These are phyloP conservation scores for Telmatochromis sp. DNA, from an alignment of 2,113 vertebrate genomes.

Conservation along the genomic window DNA sequence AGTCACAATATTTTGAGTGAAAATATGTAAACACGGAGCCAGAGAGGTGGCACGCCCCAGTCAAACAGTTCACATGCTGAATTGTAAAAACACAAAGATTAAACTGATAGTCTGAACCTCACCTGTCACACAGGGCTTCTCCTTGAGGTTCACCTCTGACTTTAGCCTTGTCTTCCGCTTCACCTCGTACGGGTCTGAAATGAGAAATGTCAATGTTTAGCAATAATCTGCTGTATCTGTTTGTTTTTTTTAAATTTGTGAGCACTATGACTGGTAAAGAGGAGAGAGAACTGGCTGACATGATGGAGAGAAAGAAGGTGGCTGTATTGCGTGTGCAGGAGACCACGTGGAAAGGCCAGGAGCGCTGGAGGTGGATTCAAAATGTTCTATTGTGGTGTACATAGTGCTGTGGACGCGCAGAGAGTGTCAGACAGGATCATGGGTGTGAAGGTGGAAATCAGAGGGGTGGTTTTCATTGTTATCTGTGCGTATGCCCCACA, in stretches of 20 bases:
- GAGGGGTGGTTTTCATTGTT: background rate
- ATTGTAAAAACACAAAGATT: background rate
- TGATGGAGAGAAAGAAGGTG: background rate
- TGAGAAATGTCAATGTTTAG: background rate
- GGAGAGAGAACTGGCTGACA: background rate
- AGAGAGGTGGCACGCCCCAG: background rate
- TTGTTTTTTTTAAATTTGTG: background rate
- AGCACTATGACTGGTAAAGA: background rate
- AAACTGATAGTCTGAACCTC: background rate
- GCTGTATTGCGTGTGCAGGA: background rate
- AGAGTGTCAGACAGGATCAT: background rate
- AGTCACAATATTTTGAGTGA: background rate
- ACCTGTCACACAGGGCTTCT: slow-evolving; percentile 56
- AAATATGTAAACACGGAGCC: background rate
- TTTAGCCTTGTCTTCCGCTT: slow-evolving; percentile 72
- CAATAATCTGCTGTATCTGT: background rate
- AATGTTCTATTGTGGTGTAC: background rate
- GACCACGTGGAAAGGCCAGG: background rate
- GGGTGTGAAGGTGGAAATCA: background rate
- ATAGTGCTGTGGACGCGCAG: background rate
- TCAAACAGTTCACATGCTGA: background rate
- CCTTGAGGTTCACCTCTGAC: slow-evolving; percentile 50
- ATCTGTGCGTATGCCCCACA: background rate
- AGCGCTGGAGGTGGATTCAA: background rate
- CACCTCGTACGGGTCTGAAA: slow-evolving; percentile 74